Percentiles rank a stretch among this genome's conserved stretches.
These are phyloP conservation scores for Cantharis flavilabris DNA, from an alignment of 2,888 invertebrate species.

Conservation along the genomic window DNA sequence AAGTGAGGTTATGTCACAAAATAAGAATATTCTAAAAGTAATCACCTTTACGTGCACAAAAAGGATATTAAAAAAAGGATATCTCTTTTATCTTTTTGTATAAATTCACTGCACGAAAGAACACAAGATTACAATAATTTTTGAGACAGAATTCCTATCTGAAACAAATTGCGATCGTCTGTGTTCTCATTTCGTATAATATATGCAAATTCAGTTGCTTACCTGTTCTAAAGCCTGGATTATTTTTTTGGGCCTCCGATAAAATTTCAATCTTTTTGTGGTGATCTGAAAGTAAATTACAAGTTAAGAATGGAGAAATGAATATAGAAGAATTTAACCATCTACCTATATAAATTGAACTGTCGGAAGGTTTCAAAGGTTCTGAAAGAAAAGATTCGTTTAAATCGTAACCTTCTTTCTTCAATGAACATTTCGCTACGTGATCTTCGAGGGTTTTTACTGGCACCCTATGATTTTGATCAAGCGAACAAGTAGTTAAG, in stretches of 20 bases:
- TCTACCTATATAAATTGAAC: constrained; percentile 53
- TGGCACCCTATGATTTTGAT: constrained; percentile 56
- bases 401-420: constrained; percentile 55
- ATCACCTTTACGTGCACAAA: not conserved
- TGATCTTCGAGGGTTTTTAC: constrained; percentile 53
- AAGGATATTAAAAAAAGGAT: constrained; percentile 40
- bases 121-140: constrained; percentile 10
- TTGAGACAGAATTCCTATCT: constrained; percentile 34
- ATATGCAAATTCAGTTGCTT: constrained; percentile 35
- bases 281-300: constrained; percentile 51
- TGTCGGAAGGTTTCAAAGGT: constrained; percentile 42
- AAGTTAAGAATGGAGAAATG: constrained; percentile 18
- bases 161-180: constrained; percentile 41
- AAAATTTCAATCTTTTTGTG: constrained; percentile 52
- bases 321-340: not conserved
- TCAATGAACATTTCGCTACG: constrained; percentile 56
- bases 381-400: constrained; percentile 57
- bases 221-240: constrained; percentile 49
- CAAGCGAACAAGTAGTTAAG: constrained; percentile 54
- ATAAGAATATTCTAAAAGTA: not conserved
- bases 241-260: constrained; percentile 39
- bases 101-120: constrained; percentile 13
- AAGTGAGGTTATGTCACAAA: not conserved
- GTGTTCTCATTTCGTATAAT: not conserved
- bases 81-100: constrained; percentile 40